These are phyloP conservation scores for Chelon labrosus DNA, from an alignment of 2,797 vertebrate species.

Conservation along the genomic window DNA sequence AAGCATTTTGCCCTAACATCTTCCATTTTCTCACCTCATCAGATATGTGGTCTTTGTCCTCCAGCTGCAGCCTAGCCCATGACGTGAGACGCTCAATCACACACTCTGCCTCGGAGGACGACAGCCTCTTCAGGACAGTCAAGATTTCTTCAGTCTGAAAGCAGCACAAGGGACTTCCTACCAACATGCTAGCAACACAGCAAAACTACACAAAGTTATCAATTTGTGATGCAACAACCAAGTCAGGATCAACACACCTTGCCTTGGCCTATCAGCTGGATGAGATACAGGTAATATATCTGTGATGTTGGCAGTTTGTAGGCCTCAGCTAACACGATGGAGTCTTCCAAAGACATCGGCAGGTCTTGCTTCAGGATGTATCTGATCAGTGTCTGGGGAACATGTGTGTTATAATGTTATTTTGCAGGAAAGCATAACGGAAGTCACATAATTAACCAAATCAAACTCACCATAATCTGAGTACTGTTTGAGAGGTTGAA, in stretches of 20 bases:
- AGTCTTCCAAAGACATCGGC: slow-evolving; percentile 90
- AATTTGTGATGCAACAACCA: not conserved
- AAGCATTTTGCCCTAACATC: not conserved
- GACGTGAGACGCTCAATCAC: slow-evolving; percentile 88
- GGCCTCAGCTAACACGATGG: slow-evolving; percentile 89
- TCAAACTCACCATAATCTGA: slow-evolving; percentile 87
- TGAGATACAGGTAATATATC: slow-evolving; percentile 88
- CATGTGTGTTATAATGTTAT: not conserved
- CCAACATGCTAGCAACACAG: not conserved
- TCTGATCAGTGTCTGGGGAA: slow-evolving; percentile 88
- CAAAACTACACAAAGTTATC: not conserved
- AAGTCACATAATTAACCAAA: not conserved
- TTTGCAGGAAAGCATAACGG: not conserved
- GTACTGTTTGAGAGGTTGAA: slow-evolving; percentile 89
- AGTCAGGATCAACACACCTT: slow-evolving; percentile 79
- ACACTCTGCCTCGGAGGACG: slow-evolving; percentile 82
- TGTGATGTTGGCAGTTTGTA: slow-evolving; percentile 89
- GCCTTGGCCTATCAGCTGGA: slow-evolving; percentile 87
- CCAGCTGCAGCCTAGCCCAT: slow-evolving; percentile 89
- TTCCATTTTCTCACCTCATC: slow-evolving; percentile 85
- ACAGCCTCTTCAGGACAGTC: slow-evolving; percentile 86
- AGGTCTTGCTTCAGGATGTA: slow-evolving; percentile 93
- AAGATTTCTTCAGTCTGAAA: slow-evolving; percentile 88
- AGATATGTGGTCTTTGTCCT: slow-evolving; percentile 84
- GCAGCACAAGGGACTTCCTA: slow-evolving; percentile 14